Percentiles rank a stretch among this genome's conserved stretches.
These are phyloP conservation scores for Kryptolebias ocellatus DNA, from an alignment of 2,797 vertebrate species.

Conservation along the genomic window DNA sequence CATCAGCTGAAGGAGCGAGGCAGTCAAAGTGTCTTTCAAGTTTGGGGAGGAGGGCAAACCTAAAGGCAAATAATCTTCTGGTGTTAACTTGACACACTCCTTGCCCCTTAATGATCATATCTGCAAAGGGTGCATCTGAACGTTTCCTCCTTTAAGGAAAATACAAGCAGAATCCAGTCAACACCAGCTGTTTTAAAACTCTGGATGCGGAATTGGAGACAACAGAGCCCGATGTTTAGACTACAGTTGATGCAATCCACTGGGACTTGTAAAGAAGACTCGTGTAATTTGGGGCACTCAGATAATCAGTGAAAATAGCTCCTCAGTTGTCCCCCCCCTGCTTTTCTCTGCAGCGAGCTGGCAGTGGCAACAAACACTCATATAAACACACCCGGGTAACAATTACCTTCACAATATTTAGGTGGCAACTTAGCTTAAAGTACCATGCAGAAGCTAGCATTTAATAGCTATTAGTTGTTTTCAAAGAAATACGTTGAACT, in stretches of 20 bases:
- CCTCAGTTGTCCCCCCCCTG: constrained; percentile 19
- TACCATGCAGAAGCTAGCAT: neutral
- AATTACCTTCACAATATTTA: constrained; percentile 2
- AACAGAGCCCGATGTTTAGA: neutral
- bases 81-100: constrained; percentile 16
- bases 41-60: constrained; percentile 32
- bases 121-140: constrained; percentile 15
- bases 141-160: constrained; percentile 14
- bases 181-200: constrained; percentile 12
- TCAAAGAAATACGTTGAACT: too few relatives aligned
- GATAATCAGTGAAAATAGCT: constrained; percentile 52
- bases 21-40: constrained; percentile 35
- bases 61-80: constrained; percentile 33
- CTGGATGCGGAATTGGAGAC: constrained; percentile 11
- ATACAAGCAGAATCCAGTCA: neutral
- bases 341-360: constrained; percentile 12
- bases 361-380: constrained; percentile 12
- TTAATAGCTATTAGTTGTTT: too few relatives aligned
- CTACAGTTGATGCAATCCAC: constrained; percentile 7
- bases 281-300: constrained; percentile 40
- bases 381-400: neutral
- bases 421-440: neutral
- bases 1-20: constrained; percentile 27
- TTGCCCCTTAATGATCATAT: constrained; percentile 12
- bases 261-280: constrained; percentile 34